Evolutionary conservation across 2,113 vertebrate genomes (phyloP).

Genomic region (Atlantisia rogersi): DNA sequence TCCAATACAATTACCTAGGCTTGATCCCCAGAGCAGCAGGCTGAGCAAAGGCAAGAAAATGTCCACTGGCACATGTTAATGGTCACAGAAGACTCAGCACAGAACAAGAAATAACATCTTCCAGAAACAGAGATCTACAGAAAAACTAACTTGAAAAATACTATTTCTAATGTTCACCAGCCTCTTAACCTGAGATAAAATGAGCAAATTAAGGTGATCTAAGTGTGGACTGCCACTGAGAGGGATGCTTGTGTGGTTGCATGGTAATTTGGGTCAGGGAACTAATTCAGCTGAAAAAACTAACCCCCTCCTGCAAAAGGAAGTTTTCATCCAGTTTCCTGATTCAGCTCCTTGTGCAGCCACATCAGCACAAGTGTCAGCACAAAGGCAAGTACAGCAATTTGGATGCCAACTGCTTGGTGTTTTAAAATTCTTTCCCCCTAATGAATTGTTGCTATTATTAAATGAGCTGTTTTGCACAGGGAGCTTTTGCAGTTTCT

Average conservation of each 20-base stretch:
- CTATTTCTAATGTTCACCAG: background rate
- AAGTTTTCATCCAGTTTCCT: constrained; percentile 18
- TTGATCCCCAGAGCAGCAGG: background rate
- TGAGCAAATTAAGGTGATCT: background rate
- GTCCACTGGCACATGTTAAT: background rate
- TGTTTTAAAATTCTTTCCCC: constrained; percentile 13
- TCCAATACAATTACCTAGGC: background rate
- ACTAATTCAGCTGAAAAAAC: constrained; percentile 33
- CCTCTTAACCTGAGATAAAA: background rate
- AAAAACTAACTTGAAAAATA: background rate
- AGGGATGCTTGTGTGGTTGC: background rate
- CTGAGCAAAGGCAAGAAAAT: background rate
- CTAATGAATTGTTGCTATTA: constrained; percentile 20
- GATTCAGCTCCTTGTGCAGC: constrained; percentile 13
- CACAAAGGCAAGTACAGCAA: constrained; percentile 34
- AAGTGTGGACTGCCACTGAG: background rate
- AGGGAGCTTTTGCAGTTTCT: constrained; percentile 8
- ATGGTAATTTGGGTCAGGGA: constrained; percentile 37
- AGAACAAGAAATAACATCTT: background rate
- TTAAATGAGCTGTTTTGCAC: background rate
- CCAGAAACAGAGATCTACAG: background rate
- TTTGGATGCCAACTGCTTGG: background rate
- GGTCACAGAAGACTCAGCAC: background rate
- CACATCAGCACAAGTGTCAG: constrained; percentile 35
- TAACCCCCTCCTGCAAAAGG: background rate